Base-by-base conservation (phyloP, 2,888 invertebrate genomes). In the Andrena trimmerana region DNA sequence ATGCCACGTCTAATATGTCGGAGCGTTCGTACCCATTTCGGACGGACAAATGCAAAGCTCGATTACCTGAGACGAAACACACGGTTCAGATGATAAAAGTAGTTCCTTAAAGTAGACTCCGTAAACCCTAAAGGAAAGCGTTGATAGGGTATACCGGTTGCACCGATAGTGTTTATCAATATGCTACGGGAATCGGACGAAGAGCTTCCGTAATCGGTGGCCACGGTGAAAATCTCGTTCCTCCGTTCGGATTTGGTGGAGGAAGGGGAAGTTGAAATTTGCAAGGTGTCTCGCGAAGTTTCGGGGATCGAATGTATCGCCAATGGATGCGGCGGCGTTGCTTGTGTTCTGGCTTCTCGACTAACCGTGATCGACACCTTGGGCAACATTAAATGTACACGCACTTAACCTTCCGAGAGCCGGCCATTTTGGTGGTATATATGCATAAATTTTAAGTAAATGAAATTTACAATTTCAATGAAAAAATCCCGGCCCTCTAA, bases 181-280 rank as follows among this genome's bases (percentile, higher is more conserved):
- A 68, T 57, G 62, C 77, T 81, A 57, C 31, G 62, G 6, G 57
- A 16, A 57, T 81, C 77, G 13, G 77, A 67, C 2, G 81, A 74
- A 6, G 65, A n/a, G 33, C 33, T 68, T 5, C 36, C 81, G 57
- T 87, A 87, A 67, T 87, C 82, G 5, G 83, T 86, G 4, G 81
- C 82, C 10, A 83, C 68, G 2, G 85, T 85, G 16, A 86, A 63
- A 67, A 87, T 62, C 66, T 87, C 87, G 54, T 72, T 87, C 60
- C 68, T 83, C 1, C 71, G 63, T 10, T 20, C 75, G 6, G 79
- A 75, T 2, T 57, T 66, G 16, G 50, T 67, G 10, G 81, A 83
- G 2, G 79, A 72, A 3, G 78, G 36, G 2, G 85, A 73, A 13
- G 68, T 68, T 1, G 83, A 71, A 42, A 74, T 65, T 70, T 71